Conservation (phyloP, 2,113 vertebrate genomes). For the Petroica traversi region DNA sequence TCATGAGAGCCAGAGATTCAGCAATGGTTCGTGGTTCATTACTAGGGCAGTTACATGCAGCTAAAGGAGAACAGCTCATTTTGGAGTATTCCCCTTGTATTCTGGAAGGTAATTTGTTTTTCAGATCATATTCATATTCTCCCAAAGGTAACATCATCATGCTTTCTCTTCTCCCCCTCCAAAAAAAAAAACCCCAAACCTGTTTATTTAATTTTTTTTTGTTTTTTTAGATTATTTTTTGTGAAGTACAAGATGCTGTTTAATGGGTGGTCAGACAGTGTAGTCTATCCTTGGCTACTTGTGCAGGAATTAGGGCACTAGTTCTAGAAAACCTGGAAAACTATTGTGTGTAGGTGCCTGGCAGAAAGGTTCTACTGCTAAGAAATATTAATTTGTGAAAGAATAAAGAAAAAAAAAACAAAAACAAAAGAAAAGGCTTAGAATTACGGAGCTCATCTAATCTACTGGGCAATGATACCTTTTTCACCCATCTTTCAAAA, state of each 20-base stretch:
- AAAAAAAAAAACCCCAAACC: neutral
- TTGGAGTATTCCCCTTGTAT: neutral
- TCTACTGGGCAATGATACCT: too few species aligned
- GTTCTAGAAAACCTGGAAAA: neutral
- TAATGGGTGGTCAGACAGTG: neutral
- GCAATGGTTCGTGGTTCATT: fast-evolving
- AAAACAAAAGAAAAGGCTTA: neutral
- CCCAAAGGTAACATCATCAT: neutral
- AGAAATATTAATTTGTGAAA: neutral
- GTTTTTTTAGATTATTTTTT: neutral
- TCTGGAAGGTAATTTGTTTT: neutral
- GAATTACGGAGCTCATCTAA: neutral
- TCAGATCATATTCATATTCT: neutral
- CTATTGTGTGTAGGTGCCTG: neutral
- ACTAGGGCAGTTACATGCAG: neutral
- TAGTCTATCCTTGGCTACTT: neutral
- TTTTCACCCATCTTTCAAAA: neutral
- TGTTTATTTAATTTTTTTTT: neutral
- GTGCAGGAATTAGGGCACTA: neutral
- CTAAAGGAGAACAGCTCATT: neutral
- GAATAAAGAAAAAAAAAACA: neutral
- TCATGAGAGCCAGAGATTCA: neutral
- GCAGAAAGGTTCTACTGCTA: neutral
- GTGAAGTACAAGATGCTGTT: neutral
- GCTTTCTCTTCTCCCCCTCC: fast-evolving